Evolutionary conservation across 2,888 invertebrate species (phyloP).

Genomic region (Scaptomyza flava): DNA sequence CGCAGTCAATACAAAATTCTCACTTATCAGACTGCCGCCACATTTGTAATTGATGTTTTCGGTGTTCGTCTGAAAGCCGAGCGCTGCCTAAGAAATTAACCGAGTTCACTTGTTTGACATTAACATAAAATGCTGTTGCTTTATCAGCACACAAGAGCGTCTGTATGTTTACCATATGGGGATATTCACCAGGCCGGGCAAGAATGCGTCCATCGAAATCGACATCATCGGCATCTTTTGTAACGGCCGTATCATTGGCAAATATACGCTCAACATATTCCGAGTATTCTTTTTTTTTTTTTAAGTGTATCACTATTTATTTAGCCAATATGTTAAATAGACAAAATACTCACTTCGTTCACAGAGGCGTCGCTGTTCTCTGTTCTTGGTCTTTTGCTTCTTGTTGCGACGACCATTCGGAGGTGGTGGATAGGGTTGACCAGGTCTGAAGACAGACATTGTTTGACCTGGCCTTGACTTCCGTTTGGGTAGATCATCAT

Average conservation of each 20-base stretch:
- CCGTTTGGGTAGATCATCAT: constrained; percentile 36
- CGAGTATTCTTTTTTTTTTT: constrained; percentile 70
- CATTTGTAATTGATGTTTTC: constrained; percentile 79
- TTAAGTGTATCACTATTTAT: neutral
- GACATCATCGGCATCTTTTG: constrained; percentile 70
- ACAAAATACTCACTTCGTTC: constrained; percentile 65
- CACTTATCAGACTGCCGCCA: constrained; percentile 83
- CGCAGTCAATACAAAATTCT: constrained; percentile 80
- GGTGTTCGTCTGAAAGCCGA: constrained; percentile 59
- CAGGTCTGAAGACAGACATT: constrained; percentile 36
- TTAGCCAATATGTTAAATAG: neutral
- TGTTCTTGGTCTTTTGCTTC: constrained; percentile 19
- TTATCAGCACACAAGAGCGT: constrained; percentile 8
- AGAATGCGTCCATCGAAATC: constrained; percentile 81
- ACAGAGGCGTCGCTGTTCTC: constrained; percentile 58
- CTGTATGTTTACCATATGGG: constrained; percentile 81
- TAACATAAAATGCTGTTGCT: neutral
- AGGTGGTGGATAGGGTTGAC: constrained; percentile 66
- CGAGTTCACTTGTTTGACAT: constrained; percentile 5
- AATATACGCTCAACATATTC: constrained; percentile 81
- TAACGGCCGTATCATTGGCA: constrained; percentile 70
- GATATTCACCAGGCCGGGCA: constrained; percentile 82
- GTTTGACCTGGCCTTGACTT: constrained; percentile 15
- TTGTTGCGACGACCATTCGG: constrained; percentile 32
- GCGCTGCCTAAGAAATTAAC: constrained; percentile 65